Evolutionary conservation across 2,113 vertebrate genomes (phyloP).

Genomic region (Aldabrachelys gigantea): DNA sequence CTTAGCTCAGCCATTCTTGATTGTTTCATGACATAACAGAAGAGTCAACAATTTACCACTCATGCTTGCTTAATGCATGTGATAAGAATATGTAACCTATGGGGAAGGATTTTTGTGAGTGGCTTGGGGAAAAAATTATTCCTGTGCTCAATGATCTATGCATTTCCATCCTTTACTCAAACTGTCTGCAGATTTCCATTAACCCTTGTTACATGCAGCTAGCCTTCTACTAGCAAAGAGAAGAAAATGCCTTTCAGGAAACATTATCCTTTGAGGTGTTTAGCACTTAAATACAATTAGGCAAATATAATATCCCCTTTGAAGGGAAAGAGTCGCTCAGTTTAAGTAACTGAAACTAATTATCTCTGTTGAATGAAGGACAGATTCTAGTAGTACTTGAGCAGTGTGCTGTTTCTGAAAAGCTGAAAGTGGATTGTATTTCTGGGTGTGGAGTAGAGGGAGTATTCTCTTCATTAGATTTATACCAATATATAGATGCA

Average conservation of each 20-base stretch:
- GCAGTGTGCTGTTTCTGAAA: slow-evolving; percentile 44
- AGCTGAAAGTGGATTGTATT: slow-evolving; percentile 48
- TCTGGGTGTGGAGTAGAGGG: slow-evolving; percentile 15
- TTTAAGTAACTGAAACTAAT: slow-evolving; percentile 76
- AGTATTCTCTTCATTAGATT: not conserved
- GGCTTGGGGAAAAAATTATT: not conserved
- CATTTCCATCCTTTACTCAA: slow-evolving; percentile 34
- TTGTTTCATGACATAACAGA: slow-evolving; percentile 19
- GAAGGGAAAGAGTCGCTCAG: slow-evolving; percentile 69
- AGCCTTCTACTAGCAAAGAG: slow-evolving; percentile 6
- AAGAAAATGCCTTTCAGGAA: slow-evolving; percentile 37
- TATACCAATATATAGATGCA: slow-evolving; percentile 42
- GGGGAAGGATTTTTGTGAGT: slow-evolving; percentile 9
- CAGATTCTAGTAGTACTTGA: slow-evolving; percentile 48
- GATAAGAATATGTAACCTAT: slow-evolving; percentile 42
- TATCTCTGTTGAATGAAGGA: slow-evolving; percentile 67
- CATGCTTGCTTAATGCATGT: slow-evolving; percentile 22
- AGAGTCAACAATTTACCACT: slow-evolving; percentile 39
- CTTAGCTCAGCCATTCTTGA: slow-evolving; percentile 36
- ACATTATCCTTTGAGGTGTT: slow-evolving; percentile 67
- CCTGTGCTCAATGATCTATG: slow-evolving; percentile 34
- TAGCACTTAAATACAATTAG: slow-evolving; percentile 75
- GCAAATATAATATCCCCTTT: slow-evolving; percentile 74
- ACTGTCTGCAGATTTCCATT: slow-evolving; percentile 48
- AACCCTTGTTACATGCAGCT: slow-evolving; percentile 31